Evolutionary conservation across 2,888 invertebrate species (phyloP).

Genomic region (Chrysina gloriosa): DNA sequence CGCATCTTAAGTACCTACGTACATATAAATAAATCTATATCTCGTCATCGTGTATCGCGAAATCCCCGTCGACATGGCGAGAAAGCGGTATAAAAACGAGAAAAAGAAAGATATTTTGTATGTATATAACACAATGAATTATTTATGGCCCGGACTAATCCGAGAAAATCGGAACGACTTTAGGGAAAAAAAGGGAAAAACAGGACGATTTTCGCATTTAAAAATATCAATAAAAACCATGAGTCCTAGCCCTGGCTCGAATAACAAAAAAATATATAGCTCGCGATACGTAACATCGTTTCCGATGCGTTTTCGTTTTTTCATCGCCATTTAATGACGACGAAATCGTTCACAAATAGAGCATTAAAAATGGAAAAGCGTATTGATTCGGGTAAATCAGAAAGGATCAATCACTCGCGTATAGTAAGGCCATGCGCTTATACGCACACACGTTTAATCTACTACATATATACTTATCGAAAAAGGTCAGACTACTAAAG

Average conservation of each 20-base stretch:
- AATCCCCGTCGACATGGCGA: background rate
- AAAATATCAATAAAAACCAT: conserved; percentile 22
- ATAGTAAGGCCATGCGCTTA: background rate
- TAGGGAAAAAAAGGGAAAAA: background rate
- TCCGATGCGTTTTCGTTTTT: conserved; percentile 2
- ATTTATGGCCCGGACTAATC: background rate
- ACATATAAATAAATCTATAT: conserved; percentile 1
- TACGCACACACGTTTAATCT: background rate
- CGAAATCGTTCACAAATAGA: conserved; percentile 18
- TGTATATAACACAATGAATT: conserved; percentile 15
- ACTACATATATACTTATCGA: conserved; percentile 1
- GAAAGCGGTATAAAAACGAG: background rate
- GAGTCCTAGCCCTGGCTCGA: background rate
- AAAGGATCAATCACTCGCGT: background rate
- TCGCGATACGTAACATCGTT: background rate
- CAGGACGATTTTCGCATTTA: conserved; percentile 11
- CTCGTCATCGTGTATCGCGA: background rate
- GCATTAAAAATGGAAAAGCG: conserved; percentile 20
- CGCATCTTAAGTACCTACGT: background rate
- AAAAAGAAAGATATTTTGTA: conserved; percentile 1
- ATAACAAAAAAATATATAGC: background rate
- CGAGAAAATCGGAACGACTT: background rate
- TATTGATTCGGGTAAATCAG: conserved; percentile 12
- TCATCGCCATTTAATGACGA: conserved; percentile 4
- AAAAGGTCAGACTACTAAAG: conserved; percentile 3